Conservation (phyloP, 1,140 invertebrate genomes). For the Drosophila elegans region DNA sequence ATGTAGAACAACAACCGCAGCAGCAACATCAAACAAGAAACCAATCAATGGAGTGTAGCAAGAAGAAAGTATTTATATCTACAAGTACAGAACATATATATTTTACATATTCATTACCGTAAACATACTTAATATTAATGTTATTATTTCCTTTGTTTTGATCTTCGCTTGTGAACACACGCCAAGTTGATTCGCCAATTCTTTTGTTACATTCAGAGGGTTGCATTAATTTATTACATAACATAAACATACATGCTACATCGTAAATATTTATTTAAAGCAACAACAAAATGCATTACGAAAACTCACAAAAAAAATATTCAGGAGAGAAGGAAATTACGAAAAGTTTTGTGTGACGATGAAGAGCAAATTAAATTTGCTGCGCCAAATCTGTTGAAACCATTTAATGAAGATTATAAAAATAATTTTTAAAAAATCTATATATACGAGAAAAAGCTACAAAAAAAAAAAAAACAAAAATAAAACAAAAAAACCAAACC, state of each 20-base stretch:
- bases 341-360: conserved; percentile 65
- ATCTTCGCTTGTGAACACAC: conserved; percentile 28
- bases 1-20: conserved; percentile 17
- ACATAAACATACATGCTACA: conserved; percentile 53
- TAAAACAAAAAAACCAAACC: conserved; percentile 52
- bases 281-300: conserved; percentile 24
- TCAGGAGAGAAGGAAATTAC: conserved; percentile 41
- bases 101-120: conserved; percentile 54
- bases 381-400: conserved; percentile 82
- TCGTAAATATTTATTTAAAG: conserved; percentile 70
- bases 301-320: conserved; percentile 32
- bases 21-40: conserved; percentile 23
- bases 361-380: conserved; percentile 78
- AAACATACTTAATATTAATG: conserved; percentile 41
- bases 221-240: conserved; percentile 78
- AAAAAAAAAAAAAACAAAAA: conserved; percentile 29
- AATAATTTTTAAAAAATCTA: conserved; percentile 79
- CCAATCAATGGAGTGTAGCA: conserved; percentile 26
- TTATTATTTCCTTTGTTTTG: conserved; percentile 37
- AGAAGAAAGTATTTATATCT: conserved; percentile 65
- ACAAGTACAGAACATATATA: conserved; percentile 37
- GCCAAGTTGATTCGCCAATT: conserved; percentile 61
- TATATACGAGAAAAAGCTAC: conserved; percentile 40
- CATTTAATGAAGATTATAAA: conserved; percentile 81
- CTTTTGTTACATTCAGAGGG: conserved; percentile 64